These are phyloP conservation scores for Dicranocentrus wangi DNA, from an alignment of 2,888 invertebrate genomes.

Conservation along the genomic window DNA sequence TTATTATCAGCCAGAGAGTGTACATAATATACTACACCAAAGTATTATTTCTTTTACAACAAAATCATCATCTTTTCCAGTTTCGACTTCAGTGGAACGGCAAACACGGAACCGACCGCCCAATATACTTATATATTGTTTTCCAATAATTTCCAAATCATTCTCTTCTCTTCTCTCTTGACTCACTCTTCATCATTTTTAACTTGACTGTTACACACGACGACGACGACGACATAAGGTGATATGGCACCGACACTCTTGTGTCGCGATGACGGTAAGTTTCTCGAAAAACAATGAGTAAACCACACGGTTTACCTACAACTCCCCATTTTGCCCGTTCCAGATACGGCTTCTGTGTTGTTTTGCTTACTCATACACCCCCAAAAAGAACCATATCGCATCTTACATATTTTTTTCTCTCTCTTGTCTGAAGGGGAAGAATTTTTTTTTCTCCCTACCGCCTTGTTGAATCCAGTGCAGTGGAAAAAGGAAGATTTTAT, in stretches of 20 bases:
- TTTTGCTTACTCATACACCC: slow-evolving; percentile 57
- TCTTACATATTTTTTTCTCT: slow-evolving; percentile 33
- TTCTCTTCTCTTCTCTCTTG: slow-evolving; percentile 8
- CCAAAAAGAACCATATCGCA: slow-evolving; percentile 46
- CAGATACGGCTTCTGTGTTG: slow-evolving; percentile 45
- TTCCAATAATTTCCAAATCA: no score
- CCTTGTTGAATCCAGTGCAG: no score
- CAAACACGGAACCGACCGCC: no score
- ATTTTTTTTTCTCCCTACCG: background rate
- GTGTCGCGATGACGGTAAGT: slow-evolving; percentile 59
- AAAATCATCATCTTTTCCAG: no score
- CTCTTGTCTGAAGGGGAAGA: slow-evolving; percentile 44
- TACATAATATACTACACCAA: no score
- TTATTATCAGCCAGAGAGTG: slow-evolving; percentile 33
- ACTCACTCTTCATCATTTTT: slow-evolving; percentile 19
- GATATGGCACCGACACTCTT: slow-evolving; percentile 49
- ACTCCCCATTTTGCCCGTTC: background rate
- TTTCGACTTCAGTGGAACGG: no score
- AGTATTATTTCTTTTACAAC: slow-evolving; percentile 4
- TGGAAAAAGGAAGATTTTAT: slow-evolving; percentile 19
- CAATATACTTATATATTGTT: slow-evolving; percentile 16
- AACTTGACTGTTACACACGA: slow-evolving; percentile 16
- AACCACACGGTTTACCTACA: slow-evolving; percentile 29
- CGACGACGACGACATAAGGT: slow-evolving; percentile 10
- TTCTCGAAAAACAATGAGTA: slow-evolving; percentile 43